These are phyloP conservation scores for Nothoprocta perdicaria DNA, from an alignment of 2,113 vertebrate species.

Conservation along the genomic window DNA sequence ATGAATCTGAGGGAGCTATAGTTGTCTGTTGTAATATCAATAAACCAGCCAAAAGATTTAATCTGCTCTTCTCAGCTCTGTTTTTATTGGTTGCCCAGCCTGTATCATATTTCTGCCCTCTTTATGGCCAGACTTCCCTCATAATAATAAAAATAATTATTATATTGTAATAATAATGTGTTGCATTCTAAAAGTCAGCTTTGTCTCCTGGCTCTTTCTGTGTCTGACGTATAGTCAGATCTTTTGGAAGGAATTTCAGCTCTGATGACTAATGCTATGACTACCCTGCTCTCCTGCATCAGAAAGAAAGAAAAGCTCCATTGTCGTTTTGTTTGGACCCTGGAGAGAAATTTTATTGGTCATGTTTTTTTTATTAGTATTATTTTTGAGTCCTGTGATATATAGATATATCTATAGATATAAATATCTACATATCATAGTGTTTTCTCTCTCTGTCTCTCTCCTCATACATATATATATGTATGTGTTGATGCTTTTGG, in stretches of 20 bases:
- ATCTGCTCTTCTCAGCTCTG: slow-evolving; percentile 28
- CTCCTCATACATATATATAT: not conserved
- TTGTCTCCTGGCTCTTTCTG: slow-evolving; percentile 19
- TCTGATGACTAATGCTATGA: slow-evolving; percentile 31
- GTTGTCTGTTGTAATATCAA: slow-evolving; percentile 41
- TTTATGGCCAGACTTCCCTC: slow-evolving; percentile 24
- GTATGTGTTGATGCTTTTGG: not conserved
- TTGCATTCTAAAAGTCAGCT: slow-evolving; percentile 39
- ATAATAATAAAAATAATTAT: slow-evolving; percentile 44
- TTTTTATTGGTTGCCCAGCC: slow-evolving; percentile 38
- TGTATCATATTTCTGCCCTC: slow-evolving; percentile 22
- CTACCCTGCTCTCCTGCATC: not conserved
- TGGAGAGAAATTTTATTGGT: not conserved
- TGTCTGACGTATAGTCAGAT: not conserved
- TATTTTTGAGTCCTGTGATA: not conserved
- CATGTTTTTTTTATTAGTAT: not conserved
- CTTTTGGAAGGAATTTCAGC: slow-evolving; percentile 32
- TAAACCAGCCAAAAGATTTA: slow-evolving; percentile 36
- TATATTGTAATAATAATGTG: slow-evolving; percentile 33
- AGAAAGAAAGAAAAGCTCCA: not conserved
- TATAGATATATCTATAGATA: not conserved
- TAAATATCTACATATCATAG: not conserved
- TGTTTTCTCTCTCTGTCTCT: too few relatives aligned
- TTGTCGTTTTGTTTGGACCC: not conserved
- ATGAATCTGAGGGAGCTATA: slow-evolving; percentile 24